These are phyloP conservation scores for Metaphire vulgaris DNA, from an alignment of 1,140 invertebrate genomes.

Conservation along the genomic window DNA sequence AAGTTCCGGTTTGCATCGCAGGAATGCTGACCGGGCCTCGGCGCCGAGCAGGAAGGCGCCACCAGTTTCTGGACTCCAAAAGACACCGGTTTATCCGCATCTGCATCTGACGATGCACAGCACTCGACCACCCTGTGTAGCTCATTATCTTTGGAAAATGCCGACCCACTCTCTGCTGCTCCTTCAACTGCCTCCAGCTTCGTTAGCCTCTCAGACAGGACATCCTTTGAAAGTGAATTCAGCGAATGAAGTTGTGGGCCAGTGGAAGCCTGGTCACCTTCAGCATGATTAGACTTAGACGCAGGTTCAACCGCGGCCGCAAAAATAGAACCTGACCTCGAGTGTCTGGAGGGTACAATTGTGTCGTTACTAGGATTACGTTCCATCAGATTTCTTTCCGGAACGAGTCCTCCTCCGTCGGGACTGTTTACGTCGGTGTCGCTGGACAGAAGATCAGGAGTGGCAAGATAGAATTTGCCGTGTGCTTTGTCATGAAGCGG, in stretches of 20 bases:
- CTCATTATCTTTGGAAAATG: too few relatives aligned
- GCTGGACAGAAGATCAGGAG: constrained; percentile 1
- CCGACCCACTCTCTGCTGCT: not conserved
- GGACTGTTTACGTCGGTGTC: constrained; percentile 22
- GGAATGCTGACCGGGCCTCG: not conserved
- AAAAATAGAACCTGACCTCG: not conserved
- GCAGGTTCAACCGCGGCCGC: not conserved
- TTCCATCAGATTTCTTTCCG: not conserved
- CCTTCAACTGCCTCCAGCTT: not conserved
- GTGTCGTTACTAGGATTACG: not conserved
- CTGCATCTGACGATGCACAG: not conserved
- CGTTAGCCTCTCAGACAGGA: too few relatives aligned
- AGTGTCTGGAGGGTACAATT: not conserved
- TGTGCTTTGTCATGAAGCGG: not conserved
- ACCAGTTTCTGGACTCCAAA: not conserved
- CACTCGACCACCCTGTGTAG: too few relatives aligned
- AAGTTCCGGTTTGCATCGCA: not conserved
- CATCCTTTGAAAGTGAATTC: not conserved
- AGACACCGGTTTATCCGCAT: not conserved
- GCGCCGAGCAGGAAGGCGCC: not conserved
- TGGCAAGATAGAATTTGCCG: constrained; percentile 14
- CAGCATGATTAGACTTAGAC: not conserved
- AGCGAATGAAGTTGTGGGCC: not conserved
- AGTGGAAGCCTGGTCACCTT: not conserved
- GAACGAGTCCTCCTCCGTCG: not conserved